phyloP scores from a whole-genome alignment of 2,797 vertebrate species.

The Sebastes steindachneri region DNA sequence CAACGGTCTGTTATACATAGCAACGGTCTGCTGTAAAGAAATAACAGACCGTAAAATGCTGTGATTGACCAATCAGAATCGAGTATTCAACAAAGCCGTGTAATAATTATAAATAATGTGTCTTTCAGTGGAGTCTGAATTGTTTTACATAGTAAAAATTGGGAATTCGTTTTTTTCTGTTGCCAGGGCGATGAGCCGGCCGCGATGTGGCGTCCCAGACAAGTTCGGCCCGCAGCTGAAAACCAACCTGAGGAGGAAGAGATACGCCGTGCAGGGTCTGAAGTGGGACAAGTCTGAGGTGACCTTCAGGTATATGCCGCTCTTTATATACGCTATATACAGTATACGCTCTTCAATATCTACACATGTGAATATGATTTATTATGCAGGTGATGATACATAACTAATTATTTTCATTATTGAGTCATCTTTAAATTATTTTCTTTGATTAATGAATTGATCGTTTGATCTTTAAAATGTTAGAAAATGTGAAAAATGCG shows the following conservation, averaged over 20 bases:
- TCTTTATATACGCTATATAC: background rate
- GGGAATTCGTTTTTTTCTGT: background rate
- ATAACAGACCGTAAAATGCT: no score
- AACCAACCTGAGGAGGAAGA: slow-evolving; percentile 90
- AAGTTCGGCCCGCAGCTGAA: slow-evolving; percentile 92
- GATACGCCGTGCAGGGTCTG: slow-evolving; percentile 91
- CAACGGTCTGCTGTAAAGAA: no score
- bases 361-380: background rate
- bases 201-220: slow-evolving; percentile 92
- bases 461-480: background rate
- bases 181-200: slow-evolving; percentile 88
- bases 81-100: no score
- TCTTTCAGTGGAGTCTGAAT: background rate
- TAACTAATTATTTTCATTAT: background rate
- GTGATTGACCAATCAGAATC: no score
- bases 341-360: background rate
- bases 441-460: background rate
- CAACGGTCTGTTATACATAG: no score
- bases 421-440: background rate
- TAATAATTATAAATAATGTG: background rate
- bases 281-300: slow-evolving; percentile 92
- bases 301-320: slow-evolving; percentile 87
- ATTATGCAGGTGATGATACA: background rate
- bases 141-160: background rate
- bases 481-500: no score